Percentiles rank a stretch among this genome's conserved stretches.
Conservation (phyloP, 2,797 vertebrate species). For the Oreochromis mossambicus region DNA sequence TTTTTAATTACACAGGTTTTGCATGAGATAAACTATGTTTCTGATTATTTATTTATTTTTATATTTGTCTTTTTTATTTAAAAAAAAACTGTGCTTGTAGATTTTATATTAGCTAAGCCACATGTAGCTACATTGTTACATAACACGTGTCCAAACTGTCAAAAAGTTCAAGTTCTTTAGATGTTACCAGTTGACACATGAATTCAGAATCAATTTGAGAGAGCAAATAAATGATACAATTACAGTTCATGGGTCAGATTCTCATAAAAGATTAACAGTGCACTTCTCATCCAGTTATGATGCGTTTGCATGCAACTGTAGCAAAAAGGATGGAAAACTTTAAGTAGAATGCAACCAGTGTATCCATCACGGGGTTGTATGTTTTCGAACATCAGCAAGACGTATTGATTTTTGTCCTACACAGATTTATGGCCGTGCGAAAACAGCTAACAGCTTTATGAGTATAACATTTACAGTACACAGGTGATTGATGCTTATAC, state of each 20-base stretch:
- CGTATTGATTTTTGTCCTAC: slow-evolving; percentile 51
- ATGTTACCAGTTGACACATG: background rate
- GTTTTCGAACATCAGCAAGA: slow-evolving; percentile 59
- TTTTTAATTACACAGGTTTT: background rate
- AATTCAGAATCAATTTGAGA: slow-evolving; percentile 9
- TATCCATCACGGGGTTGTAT: slow-evolving; percentile 54
- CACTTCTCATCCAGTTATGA: slow-evolving; percentile 23
- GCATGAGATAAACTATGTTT: background rate
- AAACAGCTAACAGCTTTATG: slow-evolving; percentile 56
- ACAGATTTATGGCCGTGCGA: slow-evolving; percentile 57
- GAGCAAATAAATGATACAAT: background rate
- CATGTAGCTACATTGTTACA: background rate
- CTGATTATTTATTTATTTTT: background rate
- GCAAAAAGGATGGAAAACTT: slow-evolving; percentile 29
- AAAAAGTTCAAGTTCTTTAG: background rate
- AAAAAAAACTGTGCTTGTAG: background rate
- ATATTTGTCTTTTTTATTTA: background rate
- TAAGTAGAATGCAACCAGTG: slow-evolving; percentile 21
- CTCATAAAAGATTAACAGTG: background rate
- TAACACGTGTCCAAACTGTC: background rate
- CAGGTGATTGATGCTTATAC: slow-evolving; percentile 65
- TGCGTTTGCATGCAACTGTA: slow-evolving; percentile 32
- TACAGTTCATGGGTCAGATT: slow-evolving; percentile 34
- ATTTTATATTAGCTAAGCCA: background rate
- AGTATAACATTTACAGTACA: slow-evolving; percentile 58